These are phyloP conservation scores for Dreissena polymorpha DNA, from an alignment of 1,140 invertebrate species.

Conservation along the genomic window DNA sequence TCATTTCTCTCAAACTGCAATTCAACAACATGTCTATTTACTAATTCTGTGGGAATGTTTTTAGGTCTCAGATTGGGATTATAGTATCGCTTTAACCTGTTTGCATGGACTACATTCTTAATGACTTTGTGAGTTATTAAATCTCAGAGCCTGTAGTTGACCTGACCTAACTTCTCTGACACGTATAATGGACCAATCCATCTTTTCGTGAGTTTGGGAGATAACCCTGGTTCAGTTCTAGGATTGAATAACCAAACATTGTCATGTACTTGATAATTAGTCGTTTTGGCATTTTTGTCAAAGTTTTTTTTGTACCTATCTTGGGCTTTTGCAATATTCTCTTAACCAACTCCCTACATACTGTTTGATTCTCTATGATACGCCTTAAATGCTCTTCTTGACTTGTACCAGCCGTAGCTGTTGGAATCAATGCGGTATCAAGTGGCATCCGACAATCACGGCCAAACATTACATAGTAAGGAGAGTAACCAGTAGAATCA, in stretches of 20 bases:
- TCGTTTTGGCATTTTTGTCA: constrained; percentile 32
- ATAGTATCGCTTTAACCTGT: constrained; percentile 30
- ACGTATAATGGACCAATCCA: constrained; percentile 51
- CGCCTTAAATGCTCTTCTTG: constrained; percentile 11
- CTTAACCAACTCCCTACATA: constrained; percentile 18
- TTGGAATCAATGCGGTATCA: constrained; percentile 48
- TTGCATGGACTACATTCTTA: constrained; percentile 28
- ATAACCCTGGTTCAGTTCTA: constrained; percentile 14
- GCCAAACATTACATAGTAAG: constrained; percentile 46
- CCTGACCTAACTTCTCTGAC: background rate
- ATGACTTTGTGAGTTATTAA: constrained; percentile 11
- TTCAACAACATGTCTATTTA: background rate
- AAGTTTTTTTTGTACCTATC: constrained; percentile 43
- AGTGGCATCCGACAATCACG: constrained; percentile 44
- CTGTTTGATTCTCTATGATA: constrained; percentile 4
- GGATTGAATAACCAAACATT: constrained; percentile 43
- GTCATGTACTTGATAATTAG: constrained; percentile 29
- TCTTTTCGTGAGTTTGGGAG: constrained; percentile 32
- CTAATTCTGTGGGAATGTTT: constrained; percentile 4
- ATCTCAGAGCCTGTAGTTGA: constrained; percentile 12
- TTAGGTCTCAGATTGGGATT: constrained; percentile 22
- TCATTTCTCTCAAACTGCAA: constrained; percentile 10
- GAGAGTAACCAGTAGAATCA: constrained; percentile 44
- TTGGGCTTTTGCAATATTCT: constrained; percentile 45
- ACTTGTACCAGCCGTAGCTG: constrained; percentile 25